Conservation (phyloP, 2,113 vertebrate genomes). For the Notiomystis cincta region DNA sequence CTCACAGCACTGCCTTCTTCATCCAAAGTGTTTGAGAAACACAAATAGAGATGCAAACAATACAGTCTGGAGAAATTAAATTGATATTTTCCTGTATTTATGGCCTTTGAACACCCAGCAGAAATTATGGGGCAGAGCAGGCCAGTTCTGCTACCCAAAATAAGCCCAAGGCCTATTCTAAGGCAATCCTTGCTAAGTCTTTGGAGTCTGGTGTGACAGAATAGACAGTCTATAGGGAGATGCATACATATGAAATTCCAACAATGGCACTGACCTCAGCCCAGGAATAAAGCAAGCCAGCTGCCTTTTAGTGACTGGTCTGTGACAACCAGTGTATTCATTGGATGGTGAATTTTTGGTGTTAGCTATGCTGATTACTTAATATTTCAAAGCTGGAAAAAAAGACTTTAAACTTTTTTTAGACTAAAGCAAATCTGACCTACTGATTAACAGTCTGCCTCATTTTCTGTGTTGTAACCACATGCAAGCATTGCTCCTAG, state of each 20-base stretch:
- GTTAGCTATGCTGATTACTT: not conserved
- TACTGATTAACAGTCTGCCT: not conserved
- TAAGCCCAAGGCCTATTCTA: not conserved
- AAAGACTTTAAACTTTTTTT: not conserved
- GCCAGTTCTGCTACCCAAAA: not conserved
- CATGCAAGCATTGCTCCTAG: not conserved
- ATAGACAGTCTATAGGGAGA: not conserved
- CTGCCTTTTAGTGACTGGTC: not conserved
- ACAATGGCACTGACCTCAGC: not conserved
- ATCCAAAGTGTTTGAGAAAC: not conserved
- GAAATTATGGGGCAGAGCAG: not conserved
- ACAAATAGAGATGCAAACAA: not conserved
- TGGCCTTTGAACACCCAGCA: not conserved
- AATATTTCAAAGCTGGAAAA: not conserved
- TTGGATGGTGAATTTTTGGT: not conserved
- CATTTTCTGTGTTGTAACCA: not conserved
- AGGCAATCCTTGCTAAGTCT: not conserved
- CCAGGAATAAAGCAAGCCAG: not conserved
- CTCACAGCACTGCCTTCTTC: not conserved
- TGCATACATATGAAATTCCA: not conserved
- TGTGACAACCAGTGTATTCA: not conserved
- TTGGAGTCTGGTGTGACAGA: not conserved
- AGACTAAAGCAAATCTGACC: not conserved
- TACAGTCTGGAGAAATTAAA: not conserved
- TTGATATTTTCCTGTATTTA: not conserved